Base-by-base conservation (phyloP, 1,140 invertebrate species). In the Camponotus floridanus region DNA sequence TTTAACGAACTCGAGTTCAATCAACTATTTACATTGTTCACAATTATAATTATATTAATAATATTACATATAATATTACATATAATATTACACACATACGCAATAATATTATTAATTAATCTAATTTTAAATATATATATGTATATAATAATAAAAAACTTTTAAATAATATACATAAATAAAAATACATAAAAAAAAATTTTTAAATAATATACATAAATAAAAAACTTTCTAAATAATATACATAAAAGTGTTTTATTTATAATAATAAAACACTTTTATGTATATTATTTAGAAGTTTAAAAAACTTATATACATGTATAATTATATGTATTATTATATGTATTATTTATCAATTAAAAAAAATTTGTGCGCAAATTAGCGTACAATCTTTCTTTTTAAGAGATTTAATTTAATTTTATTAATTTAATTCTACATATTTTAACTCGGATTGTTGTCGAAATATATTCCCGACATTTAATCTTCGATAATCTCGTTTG, bases 21-120 rank as follows among this genome's bases (percentile, higher is more conserved):
- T 74, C 68, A 39, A 18, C 18, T 18, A 26, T n/a, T 71, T 39
- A 15, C 13, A 18, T 8, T 15, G 18, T 59, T 21, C n/a, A 21
- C 42, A 13, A 68, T 80, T 70, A 39, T 80, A 55, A 42, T 59
- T 26, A 80, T 57, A 18, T 55, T 42, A 42, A 70, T 80, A 31
- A 70, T 39, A 57, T 79, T 18, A 26, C 9, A 76, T 42, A 26
- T 26, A 76, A 76, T 61, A n/a, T n/a, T n/a, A n/a, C n/a, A n/a
- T n/a, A n/a, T n/a, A 26, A 26, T 26, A 9, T n/a, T 13, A 26
- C 26, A 9, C 31, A 3, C 36, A 57, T n/a, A 15, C 31, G 5
- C 36, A 21, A 26, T 8, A 51, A 71, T n/a, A 55, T 31, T 31
- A 15, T 61, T 62, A 45, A 13, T 45, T 65, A 61, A 48, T 48